A percentile compares a stretch with the other conserved stretches of the same genome.
Evolutionary conservation across 1,140 invertebrate genomes (phyloP).

Genomic region (Pygmarrhopalites habei): DNA sequence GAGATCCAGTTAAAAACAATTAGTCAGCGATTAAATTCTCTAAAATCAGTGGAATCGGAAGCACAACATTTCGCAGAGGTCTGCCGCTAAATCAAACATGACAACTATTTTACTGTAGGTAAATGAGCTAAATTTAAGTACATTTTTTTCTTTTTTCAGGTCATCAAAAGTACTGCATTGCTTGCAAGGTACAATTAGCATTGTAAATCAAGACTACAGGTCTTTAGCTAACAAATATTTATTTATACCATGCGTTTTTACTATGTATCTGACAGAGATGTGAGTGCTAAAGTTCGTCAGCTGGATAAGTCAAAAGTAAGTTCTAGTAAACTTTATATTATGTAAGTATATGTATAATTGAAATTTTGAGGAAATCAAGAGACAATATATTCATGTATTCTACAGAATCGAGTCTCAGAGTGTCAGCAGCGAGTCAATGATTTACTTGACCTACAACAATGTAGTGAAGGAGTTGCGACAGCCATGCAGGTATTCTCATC

Average conservation of each 20-base stretch:
- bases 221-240: too few relatives aligned
- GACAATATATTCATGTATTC: not conserved
- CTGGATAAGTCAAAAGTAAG: slow-evolving; percentile 85
- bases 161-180: slow-evolving; percentile 78
- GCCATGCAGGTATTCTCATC: too few relatives aligned
- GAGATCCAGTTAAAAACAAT: slow-evolving; percentile 60
- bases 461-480: slow-evolving; percentile 87
- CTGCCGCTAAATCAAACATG: too few relatives aligned
- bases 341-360: too few relatives aligned
- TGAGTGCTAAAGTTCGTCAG: slow-evolving; percentile 90
- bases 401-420: slow-evolving; percentile 80
- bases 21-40: slow-evolving; percentile 58
- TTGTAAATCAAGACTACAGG: too few relatives aligned
- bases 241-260: too few relatives aligned
- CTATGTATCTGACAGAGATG: too few relatives aligned
- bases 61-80: slow-evolving; percentile 66
- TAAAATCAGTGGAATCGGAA: slow-evolving; percentile 61
- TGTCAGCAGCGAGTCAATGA: slow-evolving; percentile 93
- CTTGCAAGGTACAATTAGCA: too few relatives aligned
- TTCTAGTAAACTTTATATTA: slow-evolving; percentile 30
- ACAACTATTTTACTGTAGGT: too few relatives aligned
- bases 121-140: too few relatives aligned
- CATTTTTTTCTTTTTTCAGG: too few relatives aligned
- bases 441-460: slow-evolving; percentile 88
- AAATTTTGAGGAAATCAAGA: not conserved